A percentile compares a stretch with the other conserved stretches of the same genome.
Conservation (phyloP, 2,113 vertebrate genomes). For the Poicephalus gulielmi region DNA sequence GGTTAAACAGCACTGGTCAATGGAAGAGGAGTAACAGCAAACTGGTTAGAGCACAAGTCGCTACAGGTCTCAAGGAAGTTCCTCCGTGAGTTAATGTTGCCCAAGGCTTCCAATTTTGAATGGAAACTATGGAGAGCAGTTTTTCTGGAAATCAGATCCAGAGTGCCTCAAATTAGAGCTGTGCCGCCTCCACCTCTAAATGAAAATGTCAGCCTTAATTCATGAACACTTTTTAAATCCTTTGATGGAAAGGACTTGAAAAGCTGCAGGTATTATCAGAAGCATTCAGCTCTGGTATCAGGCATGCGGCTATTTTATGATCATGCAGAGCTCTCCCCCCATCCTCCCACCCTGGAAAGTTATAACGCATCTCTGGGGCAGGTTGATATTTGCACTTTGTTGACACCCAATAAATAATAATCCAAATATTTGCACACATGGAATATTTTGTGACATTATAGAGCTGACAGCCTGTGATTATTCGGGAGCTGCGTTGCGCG, state of each 20-base stretch:
- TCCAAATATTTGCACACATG: conserved; percentile 67
- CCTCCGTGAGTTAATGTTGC: neutral
- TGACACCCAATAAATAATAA: conserved; percentile 64
- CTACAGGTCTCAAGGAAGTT: neutral
- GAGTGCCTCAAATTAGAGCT: conserved; percentile 29
- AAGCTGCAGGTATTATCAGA: conserved; percentile 28
- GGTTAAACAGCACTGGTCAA: neutral
- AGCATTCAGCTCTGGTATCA: neutral
- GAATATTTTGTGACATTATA: conserved; percentile 64
- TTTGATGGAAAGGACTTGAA: conserved; percentile 47
- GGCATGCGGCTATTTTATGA: neutral
- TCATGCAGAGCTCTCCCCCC: neutral
- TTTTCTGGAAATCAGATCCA: neutral
- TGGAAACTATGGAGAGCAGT: neutral
- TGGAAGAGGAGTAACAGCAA: neutral
- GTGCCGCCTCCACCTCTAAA: conserved; percentile 28
- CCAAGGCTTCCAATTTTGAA: neutral
- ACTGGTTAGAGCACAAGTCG: neutral
- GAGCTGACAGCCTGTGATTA: conserved; percentile 53
- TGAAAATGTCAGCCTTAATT: conserved; percentile 63
- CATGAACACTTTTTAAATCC: conserved; percentile 4
- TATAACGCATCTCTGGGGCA: conserved; percentile 37
- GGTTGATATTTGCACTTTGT: conserved; percentile 62
- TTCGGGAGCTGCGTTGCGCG: conserved; percentile 16
- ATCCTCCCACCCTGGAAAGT: neutral